phyloP scores from a whole-genome alignment of 2,797 vertebrate genomes.

The Takifugu rubripes region DNA sequence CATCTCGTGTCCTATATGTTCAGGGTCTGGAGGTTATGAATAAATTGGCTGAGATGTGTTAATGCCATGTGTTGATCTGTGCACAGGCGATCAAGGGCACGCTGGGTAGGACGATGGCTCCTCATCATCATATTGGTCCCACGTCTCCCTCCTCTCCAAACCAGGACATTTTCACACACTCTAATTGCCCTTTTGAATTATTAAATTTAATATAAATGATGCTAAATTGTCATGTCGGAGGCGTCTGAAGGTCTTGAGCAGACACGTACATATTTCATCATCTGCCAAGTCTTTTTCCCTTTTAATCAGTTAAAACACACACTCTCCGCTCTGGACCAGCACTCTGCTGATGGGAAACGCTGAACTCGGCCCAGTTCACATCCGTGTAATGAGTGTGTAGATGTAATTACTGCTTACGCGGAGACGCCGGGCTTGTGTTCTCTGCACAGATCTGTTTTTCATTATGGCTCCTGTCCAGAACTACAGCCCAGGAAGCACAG shows the following conservation, averaged over 20 bases:
- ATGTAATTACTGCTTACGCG: constrained; percentile 27
- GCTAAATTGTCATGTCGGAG: constrained; percentile 33
- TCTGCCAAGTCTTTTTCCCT: constrained; percentile 29
- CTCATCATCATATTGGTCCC: constrained; percentile 13
- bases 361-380: constrained; percentile 24
- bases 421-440: constrained; percentile 15
- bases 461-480: constrained; percentile 23
- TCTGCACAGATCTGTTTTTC: constrained; percentile 28
- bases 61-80: constrained; percentile 77
- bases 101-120: constrained; percentile 3
- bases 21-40: not conserved
- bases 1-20: no score
- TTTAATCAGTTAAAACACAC: constrained; percentile 29
- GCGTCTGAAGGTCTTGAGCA: constrained; percentile 31
- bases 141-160: constrained; percentile 7
- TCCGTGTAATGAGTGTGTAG: constrained; percentile 16
- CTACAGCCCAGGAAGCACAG: constrained; percentile 6
- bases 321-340: constrained; percentile 8
- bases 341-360: constrained; percentile 2
- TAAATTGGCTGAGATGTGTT: constrained; percentile 59
- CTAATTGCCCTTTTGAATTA: constrained; percentile 68
- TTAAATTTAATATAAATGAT: constrained; percentile 48
- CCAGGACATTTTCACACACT: constrained; percentile 46
- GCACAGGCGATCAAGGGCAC: constrained; percentile 71
- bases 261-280: constrained; percentile 48